Base-by-base conservation (phyloP, 2,888 invertebrate genomes). In the Entomobrya proxima region DNA sequence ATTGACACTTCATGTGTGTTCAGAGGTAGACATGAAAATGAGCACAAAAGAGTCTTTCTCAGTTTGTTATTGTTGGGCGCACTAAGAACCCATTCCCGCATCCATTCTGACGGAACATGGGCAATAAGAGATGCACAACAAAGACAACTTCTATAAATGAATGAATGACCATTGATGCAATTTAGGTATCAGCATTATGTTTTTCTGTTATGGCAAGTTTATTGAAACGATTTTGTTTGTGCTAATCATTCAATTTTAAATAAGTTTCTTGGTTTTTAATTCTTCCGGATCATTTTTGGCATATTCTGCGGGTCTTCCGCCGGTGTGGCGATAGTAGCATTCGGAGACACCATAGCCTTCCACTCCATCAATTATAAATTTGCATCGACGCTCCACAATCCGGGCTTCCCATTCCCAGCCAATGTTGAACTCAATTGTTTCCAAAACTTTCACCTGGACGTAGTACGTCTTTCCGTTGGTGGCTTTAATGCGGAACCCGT, bases 331-430 rank as follows among this genome's bases (percentile, higher is more conserved):
- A 90, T 95, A 95, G 76, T 94, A 93, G 93, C 94, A 95, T 91
- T 95, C 95, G 0, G 94, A 93, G 84, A 94, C 93, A 0, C 95
- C 95, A 92, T 94, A 94, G 0, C 95, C 95, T 86, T 93, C 93
- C 0, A 93, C 90, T 0, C 94, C 95, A 90, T 95, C 94, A 1
- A 95, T 93, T 64, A 93, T 92, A 83, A 93, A 94, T 11, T 91
- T 92, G 85, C 93, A 93, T 92, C 94, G 93, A 64, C 94, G 92
- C 90, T 95, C 94, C 79, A 94, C 93, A 76, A 95, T 91, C 90
- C 94, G 93, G 0, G 93, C 92, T 88, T 94, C 94, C 91, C 94
- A 93, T 21, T 93, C 92, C 91, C 93, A 93, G 7, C 94, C 94
- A 40, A 94, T 93, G 90, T 93, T 94, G 90, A 94, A 93, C 78